Evolutionary conservation across 2,113 vertebrate species (phyloP), one percentile per base, ranked within the genome.

Genomic region (Genyomyrus donnyi): DNA sequence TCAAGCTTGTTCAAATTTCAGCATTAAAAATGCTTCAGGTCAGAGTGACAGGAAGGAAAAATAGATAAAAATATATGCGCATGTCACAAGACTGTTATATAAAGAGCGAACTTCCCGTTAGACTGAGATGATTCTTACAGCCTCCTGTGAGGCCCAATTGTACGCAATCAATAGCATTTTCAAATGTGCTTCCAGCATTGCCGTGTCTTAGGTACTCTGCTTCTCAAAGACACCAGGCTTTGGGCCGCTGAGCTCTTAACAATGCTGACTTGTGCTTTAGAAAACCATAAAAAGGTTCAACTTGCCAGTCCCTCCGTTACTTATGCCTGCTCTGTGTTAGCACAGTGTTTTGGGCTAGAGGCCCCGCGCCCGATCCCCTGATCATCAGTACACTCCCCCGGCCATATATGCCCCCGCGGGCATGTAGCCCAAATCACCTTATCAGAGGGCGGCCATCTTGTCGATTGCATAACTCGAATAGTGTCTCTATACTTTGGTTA

Each of bases 61-160:
- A 80, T 62, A 24, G 48, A n/a, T 85, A 90, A 50, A 53, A 89
- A 80, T 15, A 50, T 86, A 24, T 62, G 74, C 35, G 31, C 27
- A 58, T 13, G 88, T 93, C 93, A 93, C 90, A 92, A 90, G 91
- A 92, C 62, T 8, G 70, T 92, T 91, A 92, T 88, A 89, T 92
- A 92, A 92, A 91, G 89, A 77, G 5, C 24, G 15, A 53, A 70
- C 58, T 88, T 52, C 89, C 88, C 49, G 84, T 90, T 39, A 77
- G 89, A 90, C 91, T 62, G 88, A 56, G 90, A 56, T 21, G 17
- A 83, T 89, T 62, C 42, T 27, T 39, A 35, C 0, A 27, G 39
- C 49, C n/a, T 58, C 39, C 42, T 90, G 84, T 90, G 35, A 91
- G 66, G 87, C 84, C 15, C 39, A 49, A 88, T 92, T 93, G 90